Percentiles rank a stretch among this genome's conserved stretches.
phyloP scores from a whole-genome alignment of 2,113 vertebrate genomes.

The Rhinichthys klamathensis region DNA sequence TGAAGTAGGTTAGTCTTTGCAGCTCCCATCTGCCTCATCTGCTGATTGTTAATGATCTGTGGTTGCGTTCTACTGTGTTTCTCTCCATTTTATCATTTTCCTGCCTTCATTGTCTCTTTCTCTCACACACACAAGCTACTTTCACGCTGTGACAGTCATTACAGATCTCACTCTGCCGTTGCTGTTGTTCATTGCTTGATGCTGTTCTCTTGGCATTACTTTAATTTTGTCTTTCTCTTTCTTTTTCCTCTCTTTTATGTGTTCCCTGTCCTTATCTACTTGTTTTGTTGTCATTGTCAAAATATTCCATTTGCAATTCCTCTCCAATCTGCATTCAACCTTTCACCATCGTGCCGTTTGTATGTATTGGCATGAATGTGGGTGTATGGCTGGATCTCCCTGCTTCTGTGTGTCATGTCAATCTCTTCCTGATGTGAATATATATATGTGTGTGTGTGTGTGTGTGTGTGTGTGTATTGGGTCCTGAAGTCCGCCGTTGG shows the following conservation, averaged over 20 bases:
- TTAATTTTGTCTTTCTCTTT: constrained; percentile 55
- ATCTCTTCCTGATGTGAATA: constrained; percentile 15
- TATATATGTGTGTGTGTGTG: constrained; percentile 24
- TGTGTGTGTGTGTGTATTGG: constrained; percentile 47
- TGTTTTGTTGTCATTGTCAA: constrained; percentile 36
- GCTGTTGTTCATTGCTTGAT: constrained; percentile 53
- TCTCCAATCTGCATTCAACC: constrained; percentile 53
- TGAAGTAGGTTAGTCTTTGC: constrained; percentile 41
- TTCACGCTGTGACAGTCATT: constrained; percentile 26
- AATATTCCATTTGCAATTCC: constrained; percentile 25
- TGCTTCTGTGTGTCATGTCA: constrained; percentile 14
- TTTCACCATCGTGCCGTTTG: constrained; percentile 40
- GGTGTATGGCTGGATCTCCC: constrained; percentile 39
- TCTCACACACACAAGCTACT: constrained; percentile 31
- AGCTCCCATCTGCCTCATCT: constrained; percentile 64
- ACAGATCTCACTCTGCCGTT: constrained; percentile 36
- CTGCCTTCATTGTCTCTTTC: constrained; percentile 18
- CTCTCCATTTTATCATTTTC: constrained; percentile 38
- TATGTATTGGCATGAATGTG: constrained; percentile 32
- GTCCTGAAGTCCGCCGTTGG: constrained; percentile 77
- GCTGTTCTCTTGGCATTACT: constrained; percentile 47
- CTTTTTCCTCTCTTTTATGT: constrained; percentile 47
- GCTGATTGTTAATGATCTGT: constrained; percentile 58
- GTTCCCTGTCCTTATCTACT: constrained; percentile 41
- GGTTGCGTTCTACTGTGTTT: constrained; percentile 23